phyloP scores from a whole-genome alignment of 2,888 invertebrate genomes.

The Gastracanthus pulcherrimus region DNA sequence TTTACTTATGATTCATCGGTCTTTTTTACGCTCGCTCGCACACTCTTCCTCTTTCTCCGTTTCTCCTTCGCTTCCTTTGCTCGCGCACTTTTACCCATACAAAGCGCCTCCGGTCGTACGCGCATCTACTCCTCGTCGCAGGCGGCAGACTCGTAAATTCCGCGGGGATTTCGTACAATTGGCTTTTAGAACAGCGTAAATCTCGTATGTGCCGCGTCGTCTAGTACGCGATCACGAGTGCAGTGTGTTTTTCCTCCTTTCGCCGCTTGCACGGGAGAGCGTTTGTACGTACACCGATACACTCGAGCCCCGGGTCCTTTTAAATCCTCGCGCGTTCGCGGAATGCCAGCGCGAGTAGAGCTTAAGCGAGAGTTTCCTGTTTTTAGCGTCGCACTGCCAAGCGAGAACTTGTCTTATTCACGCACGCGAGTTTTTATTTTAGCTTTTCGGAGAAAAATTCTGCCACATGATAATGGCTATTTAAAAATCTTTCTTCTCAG shows the following conservation, averaged over 20 bases:
- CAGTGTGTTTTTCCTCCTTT: background rate
- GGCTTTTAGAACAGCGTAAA: constrained; percentile 64
- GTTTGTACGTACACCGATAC: background rate
- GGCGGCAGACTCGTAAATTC: constrained; percentile 59
- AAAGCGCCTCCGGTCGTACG: no score
- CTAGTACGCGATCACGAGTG: background rate
- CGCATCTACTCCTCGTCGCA: background rate
- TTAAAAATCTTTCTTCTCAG: background rate
- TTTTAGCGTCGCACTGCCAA: background rate
- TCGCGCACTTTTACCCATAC: no score
- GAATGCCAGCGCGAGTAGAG: background rate
- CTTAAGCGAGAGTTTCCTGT: background rate
- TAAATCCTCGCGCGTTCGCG: constrained; percentile 19
- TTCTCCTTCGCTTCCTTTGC: background rate
- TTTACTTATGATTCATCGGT: constrained; percentile 71
- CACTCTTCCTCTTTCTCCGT: background rate
- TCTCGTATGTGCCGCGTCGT: constrained; percentile 53
- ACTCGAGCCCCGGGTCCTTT: constrained; percentile 2
- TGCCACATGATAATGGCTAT: background rate
- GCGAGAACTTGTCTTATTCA: background rate
- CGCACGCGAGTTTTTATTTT: background rate
- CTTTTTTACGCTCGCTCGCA: constrained; percentile 46
- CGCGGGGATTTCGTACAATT: constrained; percentile 62
- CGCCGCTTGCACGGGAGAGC: background rate
- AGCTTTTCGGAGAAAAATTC: background rate